These are phyloP conservation scores for Nyctereutes procyonoides DNA, from an alignment of 2,113 vertebrate species.

Conservation along the genomic window DNA sequence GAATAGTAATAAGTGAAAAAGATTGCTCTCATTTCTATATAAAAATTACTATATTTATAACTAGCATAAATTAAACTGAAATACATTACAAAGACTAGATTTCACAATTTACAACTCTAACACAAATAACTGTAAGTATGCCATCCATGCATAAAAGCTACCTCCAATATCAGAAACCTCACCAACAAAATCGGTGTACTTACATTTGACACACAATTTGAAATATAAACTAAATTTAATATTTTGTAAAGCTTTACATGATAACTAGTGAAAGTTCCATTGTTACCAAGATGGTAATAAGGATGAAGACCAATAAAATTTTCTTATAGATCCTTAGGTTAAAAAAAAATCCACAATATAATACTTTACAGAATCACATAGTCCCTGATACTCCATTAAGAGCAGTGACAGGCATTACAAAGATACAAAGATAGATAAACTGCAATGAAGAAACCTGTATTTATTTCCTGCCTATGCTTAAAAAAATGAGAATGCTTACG, in stretches of 20 bases:
- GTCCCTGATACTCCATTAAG: constrained; percentile 8
- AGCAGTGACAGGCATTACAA: not conserved
- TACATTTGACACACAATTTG: constrained; percentile 36
- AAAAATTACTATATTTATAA: not conserved
- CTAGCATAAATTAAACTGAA: constrained; percentile 31
- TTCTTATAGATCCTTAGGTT: not conserved
- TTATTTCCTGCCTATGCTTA: not conserved
- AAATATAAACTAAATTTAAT: constrained; percentile 13
- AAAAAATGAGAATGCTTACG: not conserved
- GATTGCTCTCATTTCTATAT: not conserved
- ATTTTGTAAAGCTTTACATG: constrained; percentile 46
- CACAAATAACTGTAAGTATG: not conserved
- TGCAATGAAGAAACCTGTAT: not conserved
- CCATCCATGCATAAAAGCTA: constrained; percentile 14
- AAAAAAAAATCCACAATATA: not conserved
- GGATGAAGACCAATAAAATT: constrained; percentile 1
- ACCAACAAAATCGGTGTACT: not conserved
- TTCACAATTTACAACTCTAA: constrained; percentile 17
- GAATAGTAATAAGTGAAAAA: not conserved
- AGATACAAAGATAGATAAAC: constrained; percentile 13
- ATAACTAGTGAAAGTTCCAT: not conserved
- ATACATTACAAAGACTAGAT: not conserved
- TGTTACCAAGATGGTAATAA: not conserved
- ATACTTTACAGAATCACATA: not conserved
- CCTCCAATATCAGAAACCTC: not conserved